Evolutionary conservation across 64 coral and sea anemone species (phyloP), one percentile per base, ranked within the genome.

Genomic region (Porites lutea): DNA sequence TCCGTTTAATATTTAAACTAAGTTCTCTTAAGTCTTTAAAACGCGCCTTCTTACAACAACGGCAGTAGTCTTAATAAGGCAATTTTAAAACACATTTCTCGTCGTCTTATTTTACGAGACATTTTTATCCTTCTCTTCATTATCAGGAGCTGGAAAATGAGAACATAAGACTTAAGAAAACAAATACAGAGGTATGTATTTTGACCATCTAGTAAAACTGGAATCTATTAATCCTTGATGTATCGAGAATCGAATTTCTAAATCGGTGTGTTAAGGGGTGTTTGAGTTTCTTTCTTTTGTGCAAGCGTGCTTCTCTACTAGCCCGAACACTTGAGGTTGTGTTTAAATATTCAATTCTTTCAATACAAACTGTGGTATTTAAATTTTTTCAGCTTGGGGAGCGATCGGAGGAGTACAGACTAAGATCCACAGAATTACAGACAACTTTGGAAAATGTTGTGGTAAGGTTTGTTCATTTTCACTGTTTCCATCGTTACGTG

Each of bases 391-490:
- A 99, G 97, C 91, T 99, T 79, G 94, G 96, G 72, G 66, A 83
- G 45, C 88, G 67, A 61, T 74, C 88, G 22, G 97, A 99, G 79
- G 94, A 99, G 43, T 99, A 93, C 77, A 82, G 88, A 91, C 78
- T 99, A 59, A 89, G 97, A 88, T 86, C 91, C 43, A 93, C 92
- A 59, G 97, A 99, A 91, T 58, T 99, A 22, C 97, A 99, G 88
- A 93, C 87, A 77, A 93, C 94, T 4, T 67, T 99, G 3, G 97
- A 99, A 49, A 99, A 99, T 60, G 51, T 99, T 50, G 91, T 99
- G 97, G 97, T 96, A 81, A 83, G 94, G 80, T n/a, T 27, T 68
- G 76, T 59, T 75, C 60, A 11, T 13, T 49, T 72, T 83, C 2
- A 71, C 47, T 58, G 19, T 49, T 0, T 5, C 14, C n/a, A 4